These are phyloP conservation scores for Cepaea hortensis DNA, from an alignment of 2,888 invertebrate species.

Conservation along the genomic window DNA sequence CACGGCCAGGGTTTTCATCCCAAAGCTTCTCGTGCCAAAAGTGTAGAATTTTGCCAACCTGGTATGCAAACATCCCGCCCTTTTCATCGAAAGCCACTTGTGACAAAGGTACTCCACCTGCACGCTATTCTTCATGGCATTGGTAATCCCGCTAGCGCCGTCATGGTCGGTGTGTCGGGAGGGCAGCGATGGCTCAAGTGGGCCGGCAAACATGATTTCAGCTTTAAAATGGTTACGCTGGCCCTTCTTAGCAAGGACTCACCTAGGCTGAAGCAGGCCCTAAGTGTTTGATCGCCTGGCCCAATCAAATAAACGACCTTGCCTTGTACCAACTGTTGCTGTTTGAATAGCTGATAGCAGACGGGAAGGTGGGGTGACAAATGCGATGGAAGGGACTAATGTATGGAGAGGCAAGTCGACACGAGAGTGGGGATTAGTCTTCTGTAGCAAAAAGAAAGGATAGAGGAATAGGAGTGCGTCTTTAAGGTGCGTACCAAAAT, in stretches of 20 bases:
- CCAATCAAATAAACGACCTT: background rate
- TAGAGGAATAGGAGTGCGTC: too few relatives aligned
- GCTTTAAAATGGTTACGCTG: slow-evolving; percentile 8
- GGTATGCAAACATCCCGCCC: background rate
- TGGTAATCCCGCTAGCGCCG: background rate
- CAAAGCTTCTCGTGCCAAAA: too few relatives aligned
- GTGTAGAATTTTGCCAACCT: too few relatives aligned
- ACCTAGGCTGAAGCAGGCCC: background rate
- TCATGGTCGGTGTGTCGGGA: background rate
- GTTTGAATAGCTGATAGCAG: background rate
- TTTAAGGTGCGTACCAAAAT: too few relatives aligned
- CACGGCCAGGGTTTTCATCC: too few relatives aligned
- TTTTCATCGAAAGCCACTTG: background rate
- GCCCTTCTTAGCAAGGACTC: slow-evolving; percentile 8
- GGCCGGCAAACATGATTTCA: slow-evolving; percentile 1
- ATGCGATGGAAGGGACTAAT: background rate
- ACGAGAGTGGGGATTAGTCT: too few relatives aligned
- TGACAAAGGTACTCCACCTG: background rate
- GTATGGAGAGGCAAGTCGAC: background rate
- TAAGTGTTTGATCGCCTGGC: slow-evolving; percentile 12
- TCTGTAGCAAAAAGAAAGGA: too few relatives aligned
- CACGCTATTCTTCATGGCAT: background rate
- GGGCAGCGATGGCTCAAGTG: background rate
- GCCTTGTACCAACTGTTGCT: background rate
- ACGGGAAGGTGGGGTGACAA: background rate